These are phyloP conservation scores for Octodon degus DNA, from an alignment of 2,113 vertebrate genomes.

Conservation along the genomic window DNA sequence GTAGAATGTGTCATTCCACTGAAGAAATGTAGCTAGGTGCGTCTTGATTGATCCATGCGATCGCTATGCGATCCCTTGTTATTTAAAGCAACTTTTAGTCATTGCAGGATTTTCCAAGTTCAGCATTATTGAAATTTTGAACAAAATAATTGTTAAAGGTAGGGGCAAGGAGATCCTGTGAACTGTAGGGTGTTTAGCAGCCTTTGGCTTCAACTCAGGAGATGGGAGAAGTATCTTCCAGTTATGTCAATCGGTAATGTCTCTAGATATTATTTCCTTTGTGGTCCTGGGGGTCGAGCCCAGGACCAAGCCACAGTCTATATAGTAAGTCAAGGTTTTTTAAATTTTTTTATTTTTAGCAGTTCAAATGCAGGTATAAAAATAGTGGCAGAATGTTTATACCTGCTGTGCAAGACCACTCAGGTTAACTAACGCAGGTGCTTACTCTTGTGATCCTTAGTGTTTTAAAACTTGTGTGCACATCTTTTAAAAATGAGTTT, in stretches of 20 bases:
- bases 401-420: neutral
- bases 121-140: neutral
- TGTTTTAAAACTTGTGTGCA: constrained; percentile 26
- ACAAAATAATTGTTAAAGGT: neutral
- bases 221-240: neutral
- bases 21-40: neutral
- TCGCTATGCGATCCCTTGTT: neutral
- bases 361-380: neutral
- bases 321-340: neutral
- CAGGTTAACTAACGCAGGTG: neutral
- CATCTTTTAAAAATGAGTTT: constrained; percentile 28
- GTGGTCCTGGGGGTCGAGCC: neutral
- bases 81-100: neutral
- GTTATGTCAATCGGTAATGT: neutral
- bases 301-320: neutral
- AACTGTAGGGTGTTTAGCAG: neutral
- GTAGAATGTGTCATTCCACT: neutral
- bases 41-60: neutral
- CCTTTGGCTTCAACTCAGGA: neutral
- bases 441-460: neutral
- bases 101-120: neutral
- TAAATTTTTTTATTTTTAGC: neutral
- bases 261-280: neutral
- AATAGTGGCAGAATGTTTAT: neutral
- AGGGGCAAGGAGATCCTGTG: neutral